Evolutionary conservation across 2,113 vertebrate species (phyloP).

Genomic region (Bettongia penicillata): DNA sequence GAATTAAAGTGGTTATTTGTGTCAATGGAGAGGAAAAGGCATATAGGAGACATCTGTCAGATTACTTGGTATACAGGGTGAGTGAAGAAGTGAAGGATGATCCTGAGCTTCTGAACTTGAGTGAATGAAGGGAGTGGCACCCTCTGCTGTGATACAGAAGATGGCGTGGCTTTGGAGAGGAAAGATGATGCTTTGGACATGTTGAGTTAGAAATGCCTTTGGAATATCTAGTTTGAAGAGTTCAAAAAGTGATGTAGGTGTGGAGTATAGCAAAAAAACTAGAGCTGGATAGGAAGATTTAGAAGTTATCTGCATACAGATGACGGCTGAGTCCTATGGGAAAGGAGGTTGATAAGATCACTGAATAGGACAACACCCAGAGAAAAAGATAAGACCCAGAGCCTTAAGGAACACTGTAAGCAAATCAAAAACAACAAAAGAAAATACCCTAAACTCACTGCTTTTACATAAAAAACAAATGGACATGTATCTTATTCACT

Average conservation of each 20-base stretch:
- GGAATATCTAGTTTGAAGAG: neutral
- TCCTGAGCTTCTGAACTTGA: neutral
- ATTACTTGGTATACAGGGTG: neutral
- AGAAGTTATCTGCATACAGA: neutral
- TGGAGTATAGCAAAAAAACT: neutral
- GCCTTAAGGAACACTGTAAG: neutral
- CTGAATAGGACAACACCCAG: neutral
- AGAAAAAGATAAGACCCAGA: neutral
- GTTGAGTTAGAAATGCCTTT: neutral
- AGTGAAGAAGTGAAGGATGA: neutral
- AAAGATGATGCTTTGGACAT: neutral
- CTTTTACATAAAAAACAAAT: neutral
- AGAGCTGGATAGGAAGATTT: too few relatives aligned
- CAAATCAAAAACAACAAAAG: neutral
- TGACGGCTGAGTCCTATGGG: neutral
- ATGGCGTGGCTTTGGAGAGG: neutral
- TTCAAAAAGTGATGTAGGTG: neutral
- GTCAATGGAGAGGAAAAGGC: neutral
- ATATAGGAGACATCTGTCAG: neutral
- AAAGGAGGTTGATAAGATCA: neutral
- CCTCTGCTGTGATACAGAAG: neutral
- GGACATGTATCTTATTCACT: neutral
- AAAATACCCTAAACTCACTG: neutral
- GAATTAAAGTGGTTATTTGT: neutral
- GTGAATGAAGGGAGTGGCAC: neutral